phyloP scores from a whole-genome alignment of 2,797 vertebrate species.

The Parauchenoglanis punctatus region DNA sequence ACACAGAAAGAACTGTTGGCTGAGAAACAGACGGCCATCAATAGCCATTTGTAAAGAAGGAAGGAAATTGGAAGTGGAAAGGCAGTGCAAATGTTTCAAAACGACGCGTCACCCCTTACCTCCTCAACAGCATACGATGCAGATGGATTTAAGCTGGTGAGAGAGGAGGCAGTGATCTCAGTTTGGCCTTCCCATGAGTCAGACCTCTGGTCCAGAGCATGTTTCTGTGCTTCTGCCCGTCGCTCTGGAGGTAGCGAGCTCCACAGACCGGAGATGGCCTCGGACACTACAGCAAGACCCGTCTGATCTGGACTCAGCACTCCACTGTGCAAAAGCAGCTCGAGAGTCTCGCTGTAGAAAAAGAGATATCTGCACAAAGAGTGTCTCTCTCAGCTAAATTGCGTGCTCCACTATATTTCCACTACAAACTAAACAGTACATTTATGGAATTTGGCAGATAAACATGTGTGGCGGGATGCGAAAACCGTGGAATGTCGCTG shows the following conservation, averaged over 20 bases:
- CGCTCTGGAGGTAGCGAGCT: slow-evolving; percentile 75
- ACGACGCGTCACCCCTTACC: slow-evolving; percentile 63
- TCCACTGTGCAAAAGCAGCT: slow-evolving; percentile 70
- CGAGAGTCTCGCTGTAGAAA: slow-evolving; percentile 81
- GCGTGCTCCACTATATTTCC: background rate
- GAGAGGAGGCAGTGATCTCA: slow-evolving; percentile 38
- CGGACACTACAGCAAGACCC: slow-evolving; percentile 74
- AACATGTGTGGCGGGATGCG: background rate
- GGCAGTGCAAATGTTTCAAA: background rate
- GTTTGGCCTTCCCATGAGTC: slow-evolving; percentile 28
- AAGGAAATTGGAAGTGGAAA: background rate
- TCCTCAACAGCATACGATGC: slow-evolving; percentile 71
- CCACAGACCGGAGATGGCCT: slow-evolving; percentile 80
- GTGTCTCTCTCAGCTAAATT: background rate
- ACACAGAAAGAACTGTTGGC: background rate
- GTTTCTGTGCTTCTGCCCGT: slow-evolving; percentile 69
- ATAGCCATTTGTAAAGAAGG: slow-evolving; percentile 7
- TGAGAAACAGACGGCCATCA: background rate
- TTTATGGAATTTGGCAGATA: too few relatives aligned
- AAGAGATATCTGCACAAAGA: slow-evolving; percentile 72
- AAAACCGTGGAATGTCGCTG: background rate
- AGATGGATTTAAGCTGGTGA: slow-evolving; percentile 75
- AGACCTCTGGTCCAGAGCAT: slow-evolving; percentile 62
- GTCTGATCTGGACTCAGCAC: slow-evolving; percentile 70
- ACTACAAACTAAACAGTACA: too few relatives aligned